Evolutionary conservation across 2,113 vertebrate species (phyloP).

Genomic region (Notechis scutatus): DNA sequence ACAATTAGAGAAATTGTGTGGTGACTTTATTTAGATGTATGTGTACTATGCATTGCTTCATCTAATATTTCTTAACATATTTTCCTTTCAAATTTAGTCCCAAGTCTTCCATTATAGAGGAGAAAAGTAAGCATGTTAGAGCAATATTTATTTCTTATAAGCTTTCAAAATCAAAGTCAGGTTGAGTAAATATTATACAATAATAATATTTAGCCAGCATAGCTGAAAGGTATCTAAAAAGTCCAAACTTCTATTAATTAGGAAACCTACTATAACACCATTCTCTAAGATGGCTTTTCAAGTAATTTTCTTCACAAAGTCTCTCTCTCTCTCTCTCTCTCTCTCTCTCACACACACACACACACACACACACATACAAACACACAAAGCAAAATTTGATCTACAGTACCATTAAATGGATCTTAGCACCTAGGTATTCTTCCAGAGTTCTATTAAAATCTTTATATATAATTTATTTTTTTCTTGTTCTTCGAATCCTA

Average conservation of each 20-base stretch:
- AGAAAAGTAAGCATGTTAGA: not conserved
- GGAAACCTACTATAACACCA: not conserved
- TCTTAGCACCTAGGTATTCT: not conserved
- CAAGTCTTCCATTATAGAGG: not conserved
- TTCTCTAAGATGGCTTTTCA: not conserved
- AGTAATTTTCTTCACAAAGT: not conserved
- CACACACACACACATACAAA: not conserved
- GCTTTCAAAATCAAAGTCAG: not conserved
- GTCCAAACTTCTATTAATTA: not conserved
- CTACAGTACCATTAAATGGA: not conserved
- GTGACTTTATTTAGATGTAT: not conserved
- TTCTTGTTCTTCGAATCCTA: not conserved
- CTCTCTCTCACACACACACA: no score
- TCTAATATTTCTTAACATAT: not conserved
- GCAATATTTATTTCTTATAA: not conserved
- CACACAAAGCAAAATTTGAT: not conserved
- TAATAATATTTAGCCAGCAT: not conserved
- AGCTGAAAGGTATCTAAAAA: not conserved
- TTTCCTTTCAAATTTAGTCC: not conserved
- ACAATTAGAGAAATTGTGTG: not conserved
- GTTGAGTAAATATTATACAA: not conserved
- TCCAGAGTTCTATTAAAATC: not conserved
- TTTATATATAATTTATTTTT: not conserved
- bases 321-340: not conserved
- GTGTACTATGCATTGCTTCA: rapidly evolving